Base-by-base conservation (phyloP, 2,797 vertebrate genomes). In the Leuciscus waleckii region DNA sequence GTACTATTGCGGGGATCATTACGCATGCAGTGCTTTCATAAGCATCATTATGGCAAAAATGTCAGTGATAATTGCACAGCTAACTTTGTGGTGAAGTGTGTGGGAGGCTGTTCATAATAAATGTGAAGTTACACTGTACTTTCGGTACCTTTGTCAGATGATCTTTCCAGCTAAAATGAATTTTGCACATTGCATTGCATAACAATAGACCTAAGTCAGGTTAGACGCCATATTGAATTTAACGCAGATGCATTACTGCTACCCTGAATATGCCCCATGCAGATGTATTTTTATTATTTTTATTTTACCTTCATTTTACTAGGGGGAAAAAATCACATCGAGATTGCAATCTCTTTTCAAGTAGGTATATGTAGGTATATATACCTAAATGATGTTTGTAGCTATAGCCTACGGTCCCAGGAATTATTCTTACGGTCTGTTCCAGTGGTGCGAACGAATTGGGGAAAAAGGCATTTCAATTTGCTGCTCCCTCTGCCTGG, bases 61-160 rank as follows among this genome's bases (percentile, higher is more conserved):
- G 4, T 54, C 17, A 74, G 70, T 37, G 21, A 76, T 75, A 56
- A 67, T 69, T 86, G 69, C 78, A 19, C 41, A 4, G 29, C 11
- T 37, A 32, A 35, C 19, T 51, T 80, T 65, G 78, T 80, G 78
- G 29, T 68, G 29, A 68, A 32, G 7, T 35, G 43, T 80, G 29
- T 37, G 21, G 65, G 32, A 69, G 65, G 21, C 14, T n/a, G 21
- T 61, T 61, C 35, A 26, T 61, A 77, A 77, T 77, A 61, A 61
- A 77, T 81, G 46, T 69, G 11, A n/a, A 81, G 65, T 54, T 14
- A 37, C 2, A 0, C 1, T 69, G 69, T n/a, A 35, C 9, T 54
- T 32, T 46, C 32, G n/a, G 16, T 9, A 23, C 32, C 19, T 65
- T 54, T 37, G 5, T 81, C 5, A 9, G 26, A 61, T 41, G 21